Evolutionary conservation across 1,140 invertebrate species (phyloP).

Genomic region (Bombus waltoni): DNA sequence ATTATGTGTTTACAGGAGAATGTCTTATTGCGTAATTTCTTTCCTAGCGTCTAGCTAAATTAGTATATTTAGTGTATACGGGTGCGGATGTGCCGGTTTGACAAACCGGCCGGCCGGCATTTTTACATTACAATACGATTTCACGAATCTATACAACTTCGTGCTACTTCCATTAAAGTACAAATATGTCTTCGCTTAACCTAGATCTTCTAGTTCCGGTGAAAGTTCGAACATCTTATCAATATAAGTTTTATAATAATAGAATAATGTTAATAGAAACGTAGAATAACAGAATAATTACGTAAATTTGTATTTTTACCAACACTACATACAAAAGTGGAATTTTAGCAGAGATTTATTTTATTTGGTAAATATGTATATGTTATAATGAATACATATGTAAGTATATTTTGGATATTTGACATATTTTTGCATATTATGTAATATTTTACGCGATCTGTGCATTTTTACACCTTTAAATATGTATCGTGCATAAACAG

Average conservation of each 20-base stretch:
- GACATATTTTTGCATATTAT: background rate
- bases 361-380: background rate
- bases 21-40: background rate
- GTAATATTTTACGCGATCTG: background rate
- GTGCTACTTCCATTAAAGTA: background rate
- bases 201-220: background rate
- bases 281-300: background rate
- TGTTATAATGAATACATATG: background rate
- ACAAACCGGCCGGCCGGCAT: conserved; percentile 60
- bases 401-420: background rate
- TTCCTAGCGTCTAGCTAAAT: conserved; percentile 49
- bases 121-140: background rate
- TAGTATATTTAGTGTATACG: conserved; percentile 32
- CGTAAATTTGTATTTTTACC: background rate
- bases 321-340: background rate
- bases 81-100: conserved; percentile 57
- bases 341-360: background rate
- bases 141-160: background rate
- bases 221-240: too few relatives aligned
- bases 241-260: background rate
- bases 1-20: background rate
- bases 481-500: background rate
- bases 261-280: background rate
- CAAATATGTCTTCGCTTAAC: background rate
- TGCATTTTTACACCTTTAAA: too few relatives aligned